Base-by-base conservation (phyloP, 2,113 vertebrate genomes). In the Nothocercus nigrocapillus region DNA sequence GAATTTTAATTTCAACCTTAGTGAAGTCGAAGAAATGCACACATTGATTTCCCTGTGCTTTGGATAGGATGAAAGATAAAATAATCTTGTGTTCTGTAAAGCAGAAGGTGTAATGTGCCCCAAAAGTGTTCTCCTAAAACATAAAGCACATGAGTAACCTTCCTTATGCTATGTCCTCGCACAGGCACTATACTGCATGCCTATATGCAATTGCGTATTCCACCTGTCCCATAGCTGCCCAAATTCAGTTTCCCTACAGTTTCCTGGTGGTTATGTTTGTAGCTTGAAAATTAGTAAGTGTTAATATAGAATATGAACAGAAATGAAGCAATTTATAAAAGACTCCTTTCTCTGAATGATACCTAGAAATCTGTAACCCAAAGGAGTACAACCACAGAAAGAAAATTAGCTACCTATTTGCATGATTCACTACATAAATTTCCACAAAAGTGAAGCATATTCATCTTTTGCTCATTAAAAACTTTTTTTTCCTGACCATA, bases 391-490 rank as follows among this genome's bases (percentile, higher is more conserved):
- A 56, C 32, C 51, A n/a, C 13, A 64, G 85, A 91, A 78, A 75
- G 81, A 17, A 90, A 91, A 95, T 96, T 81, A 96, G 78, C 85
- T 94, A 80, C 76, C 90, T 88, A 47, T 77, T 95, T 76, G 53
- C 58, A 72, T 92, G 88, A 96, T 76, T 96, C 92, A 84, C 80
- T 81, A 76, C 96, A 91, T 58, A 4, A 79, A 92, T 90, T 96
- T 90, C 82, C 64, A 90, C 58, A 94, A 86, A 95, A 96, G 82
- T 62, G 78, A 86, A 90, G 53, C 9, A 64, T 70, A 86, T 58
- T 92, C 1, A 0, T 93, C 88, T 93, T 90, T 90, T 1, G 3
- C 32, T 96, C 76, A 58, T 90, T 94, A 67, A 38, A 78, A 36
- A 27, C 19, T 10, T 59, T 24, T 63, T 74, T 86, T 64, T 49